A percentile compares a stretch with the other conserved stretches of the same genome.
Conservation (phyloP, 2,113 vertebrate species). For the Mormyrus iriodes region DNA sequence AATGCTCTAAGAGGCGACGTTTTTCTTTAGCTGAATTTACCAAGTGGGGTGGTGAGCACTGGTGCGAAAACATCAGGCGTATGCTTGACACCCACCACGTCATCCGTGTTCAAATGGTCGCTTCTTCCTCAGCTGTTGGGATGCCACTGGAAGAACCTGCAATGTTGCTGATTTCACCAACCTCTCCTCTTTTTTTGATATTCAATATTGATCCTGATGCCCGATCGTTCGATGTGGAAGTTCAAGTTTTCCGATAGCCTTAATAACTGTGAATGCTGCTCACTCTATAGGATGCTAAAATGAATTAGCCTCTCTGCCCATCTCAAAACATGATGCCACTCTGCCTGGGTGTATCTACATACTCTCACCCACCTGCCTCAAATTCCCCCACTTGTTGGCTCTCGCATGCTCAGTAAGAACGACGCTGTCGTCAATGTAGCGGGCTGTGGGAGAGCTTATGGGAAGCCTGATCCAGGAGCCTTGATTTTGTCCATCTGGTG, state of each 20-base stretch:
- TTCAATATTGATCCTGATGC: too few relatives aligned
- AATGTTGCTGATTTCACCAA: too few relatives aligned
- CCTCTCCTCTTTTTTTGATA: background rate
- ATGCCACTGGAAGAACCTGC: background rate
- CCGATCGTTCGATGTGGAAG: background rate
- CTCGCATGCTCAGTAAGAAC: background rate
- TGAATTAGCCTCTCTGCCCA: background rate
- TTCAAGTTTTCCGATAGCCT: background rate
- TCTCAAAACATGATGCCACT: background rate
- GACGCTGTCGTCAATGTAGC: background rate
- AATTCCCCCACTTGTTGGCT: background rate
- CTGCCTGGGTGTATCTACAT: constrained; percentile 25
- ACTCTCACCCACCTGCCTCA: background rate
- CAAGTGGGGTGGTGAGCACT: background rate
- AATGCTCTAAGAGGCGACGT: constrained; percentile 42
- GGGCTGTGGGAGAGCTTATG: background rate
- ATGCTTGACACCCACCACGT: background rate
- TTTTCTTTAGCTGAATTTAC: constrained; percentile 43
- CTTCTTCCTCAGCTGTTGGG: background rate
- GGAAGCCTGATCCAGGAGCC: too few relatives aligned
- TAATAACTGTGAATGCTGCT: background rate
- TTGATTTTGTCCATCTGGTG: background rate
- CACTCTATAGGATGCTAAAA: background rate
- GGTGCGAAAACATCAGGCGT: background rate
- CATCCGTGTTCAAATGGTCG: background rate